Percentiles rank a stretch among this genome's conserved stretches.
Conservation (phyloP, 1,140 invertebrate genomes). For the Cylas formicarius region DNA sequence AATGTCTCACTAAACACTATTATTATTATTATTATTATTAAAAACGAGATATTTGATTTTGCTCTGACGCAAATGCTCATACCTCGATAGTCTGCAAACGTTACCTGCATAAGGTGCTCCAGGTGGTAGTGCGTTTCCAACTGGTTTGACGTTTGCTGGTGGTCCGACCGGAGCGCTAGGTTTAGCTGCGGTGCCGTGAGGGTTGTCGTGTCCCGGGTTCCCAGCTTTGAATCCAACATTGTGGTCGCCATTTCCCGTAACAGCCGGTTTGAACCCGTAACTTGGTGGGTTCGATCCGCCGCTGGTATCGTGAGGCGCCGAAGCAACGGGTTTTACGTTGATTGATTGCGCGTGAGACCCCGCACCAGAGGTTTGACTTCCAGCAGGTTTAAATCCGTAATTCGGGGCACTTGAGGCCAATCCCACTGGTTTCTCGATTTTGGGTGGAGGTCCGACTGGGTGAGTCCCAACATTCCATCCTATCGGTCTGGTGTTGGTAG, state of each 20-base stretch:
- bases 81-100: too few relatives aligned
- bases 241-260: background rate
- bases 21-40: too few relatives aligned
- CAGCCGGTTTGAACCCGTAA: slow-evolving; percentile 5
- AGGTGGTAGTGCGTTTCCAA: slow-evolving; percentile 12
- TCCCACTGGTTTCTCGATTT: background rate
- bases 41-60: too few relatives aligned
- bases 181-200: slow-evolving; percentile 7
- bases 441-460: slow-evolving; percentile 5
- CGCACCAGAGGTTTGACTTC: background rate
- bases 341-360: background rate
- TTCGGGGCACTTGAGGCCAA: slow-evolving; percentile 1
- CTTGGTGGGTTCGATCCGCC: background rate
- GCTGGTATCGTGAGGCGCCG: slow-evolving; percentile 3
- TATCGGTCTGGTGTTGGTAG: slow-evolving; percentile 1
- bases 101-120: slow-evolving; percentile 14
- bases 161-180: slow-evolving; percentile 7
- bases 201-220: too few relatives aligned
- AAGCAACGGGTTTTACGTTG: slow-evolving; percentile 11
- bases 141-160: slow-evolving; percentile 9
- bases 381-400: slow-evolving; percentile 6
- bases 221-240: background rate
- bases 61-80: too few relatives aligned
- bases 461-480: slow-evolving; percentile 4
- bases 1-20: too few relatives aligned